Evolutionary conservation across 2,113 vertebrate species (phyloP).

Genomic region (Pseudolaguvia tuberculata): DNA sequence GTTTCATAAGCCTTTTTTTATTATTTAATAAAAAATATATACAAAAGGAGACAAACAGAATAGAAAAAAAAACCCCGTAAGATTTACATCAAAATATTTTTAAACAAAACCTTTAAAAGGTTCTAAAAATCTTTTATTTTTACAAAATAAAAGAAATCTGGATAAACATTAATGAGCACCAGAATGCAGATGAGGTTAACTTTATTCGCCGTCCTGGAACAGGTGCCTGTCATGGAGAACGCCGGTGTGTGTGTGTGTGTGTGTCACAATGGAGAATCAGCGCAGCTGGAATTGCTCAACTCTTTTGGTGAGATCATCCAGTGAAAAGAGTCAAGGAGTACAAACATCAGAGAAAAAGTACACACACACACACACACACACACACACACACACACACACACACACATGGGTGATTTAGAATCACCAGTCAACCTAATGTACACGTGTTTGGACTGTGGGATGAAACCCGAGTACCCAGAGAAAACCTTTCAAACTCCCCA

Average conservation of each 20-base stretch:
- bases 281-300: slow-evolving; percentile 66
- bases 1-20: slow-evolving; percentile 33
- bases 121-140: slow-evolving; percentile 16
- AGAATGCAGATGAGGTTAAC: background rate
- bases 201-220: no score
- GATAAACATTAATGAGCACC: background rate
- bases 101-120: slow-evolving; percentile 38
- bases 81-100: slow-evolving; percentile 15
- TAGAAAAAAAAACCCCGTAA: slow-evolving; percentile 7
- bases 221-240: background rate
- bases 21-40: slow-evolving; percentile 42
- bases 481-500: no score
- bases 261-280: slow-evolving; percentile 54
- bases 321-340: slow-evolving; percentile 78
- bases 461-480: no score
- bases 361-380: background rate
- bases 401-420: no score
- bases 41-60: slow-evolving; percentile 44
- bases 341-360: background rate
- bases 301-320: slow-evolving; percentile 78
- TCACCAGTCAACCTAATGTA: no score
- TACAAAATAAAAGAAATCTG: slow-evolving; percentile 27
- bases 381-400: background rate
- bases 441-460: no score
- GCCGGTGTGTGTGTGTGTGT: background rate